These are phyloP conservation scores for Phylloscopus trochilus DNA, from an alignment of 2,113 vertebrate species.

Conservation along the genomic window DNA sequence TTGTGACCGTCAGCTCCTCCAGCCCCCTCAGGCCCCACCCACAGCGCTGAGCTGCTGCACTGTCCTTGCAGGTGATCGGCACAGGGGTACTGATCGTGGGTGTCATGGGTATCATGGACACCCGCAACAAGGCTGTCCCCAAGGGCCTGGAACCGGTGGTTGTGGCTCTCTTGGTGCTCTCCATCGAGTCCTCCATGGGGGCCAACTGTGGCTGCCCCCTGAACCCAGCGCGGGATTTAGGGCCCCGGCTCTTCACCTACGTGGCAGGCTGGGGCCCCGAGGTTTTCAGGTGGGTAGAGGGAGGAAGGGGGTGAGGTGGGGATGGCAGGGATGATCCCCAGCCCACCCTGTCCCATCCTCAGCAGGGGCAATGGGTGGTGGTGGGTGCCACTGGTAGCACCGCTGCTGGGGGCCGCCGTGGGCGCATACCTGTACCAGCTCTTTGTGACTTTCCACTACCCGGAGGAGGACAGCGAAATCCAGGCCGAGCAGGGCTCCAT, in stretches of 20 bases:
- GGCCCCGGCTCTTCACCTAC: slow-evolving; percentile 84
- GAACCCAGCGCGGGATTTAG: slow-evolving; percentile 85
- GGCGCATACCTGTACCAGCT: slow-evolving; percentile 75
- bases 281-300: slow-evolving; percentile 75
- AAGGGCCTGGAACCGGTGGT: slow-evolving; percentile 72
- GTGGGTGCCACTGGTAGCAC: slow-evolving; percentile 85
- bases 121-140: slow-evolving; percentile 75
- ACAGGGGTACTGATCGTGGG: slow-evolving; percentile 75
- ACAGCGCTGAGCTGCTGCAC: accelerated
- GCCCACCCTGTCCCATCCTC: background rate
- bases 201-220: slow-evolving; percentile 82
- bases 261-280: slow-evolving; percentile 85
- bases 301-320: background rate
- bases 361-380: slow-evolving; percentile 85
- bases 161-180: slow-evolving; percentile 74
- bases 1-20: too few relatives aligned
- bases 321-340: background rate
- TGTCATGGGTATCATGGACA: slow-evolving; percentile 74
- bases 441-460: slow-evolving; percentile 78
- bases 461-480: background rate
- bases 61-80: slow-evolving; percentile 73
- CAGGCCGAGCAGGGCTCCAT: background rate
- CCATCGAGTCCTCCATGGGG: slow-evolving; percentile 78
- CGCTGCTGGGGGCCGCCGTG: slow-evolving; percentile 68
- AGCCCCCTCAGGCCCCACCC: accelerated